Conservation (phyloP, 2,113 vertebrate genomes). For the Grallaria varia region DNA sequence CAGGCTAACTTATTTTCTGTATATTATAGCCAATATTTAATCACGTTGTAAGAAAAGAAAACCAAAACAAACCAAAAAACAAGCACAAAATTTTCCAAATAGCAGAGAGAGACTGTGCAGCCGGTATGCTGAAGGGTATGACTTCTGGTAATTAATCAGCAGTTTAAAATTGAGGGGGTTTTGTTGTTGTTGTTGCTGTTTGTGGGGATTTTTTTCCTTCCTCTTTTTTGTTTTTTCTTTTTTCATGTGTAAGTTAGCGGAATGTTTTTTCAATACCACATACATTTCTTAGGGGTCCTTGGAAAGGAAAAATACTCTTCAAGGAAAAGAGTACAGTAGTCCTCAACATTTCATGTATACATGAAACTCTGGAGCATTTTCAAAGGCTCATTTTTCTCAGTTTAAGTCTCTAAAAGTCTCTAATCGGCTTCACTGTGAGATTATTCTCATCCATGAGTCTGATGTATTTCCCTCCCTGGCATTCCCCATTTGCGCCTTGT, state of each 20-base stretch:
- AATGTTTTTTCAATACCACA: neutral
- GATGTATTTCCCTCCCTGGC: neutral
- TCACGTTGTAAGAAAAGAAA: neutral
- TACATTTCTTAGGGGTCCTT: neutral
- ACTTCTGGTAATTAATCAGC: neutral
- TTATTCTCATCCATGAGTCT: neutral
- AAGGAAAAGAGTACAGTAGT: neutral
- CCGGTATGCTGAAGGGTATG: neutral
- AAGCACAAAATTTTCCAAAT: neutral
- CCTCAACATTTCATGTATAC: neutral
- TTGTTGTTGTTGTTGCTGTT: neutral
- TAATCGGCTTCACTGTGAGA: neutral
- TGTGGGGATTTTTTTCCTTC: neutral
- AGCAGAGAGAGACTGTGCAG: neutral
- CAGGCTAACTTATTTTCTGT: neutral
- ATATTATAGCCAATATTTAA: neutral
- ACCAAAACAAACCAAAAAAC: neutral
- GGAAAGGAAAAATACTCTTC: neutral
- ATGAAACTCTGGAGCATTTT: neutral
- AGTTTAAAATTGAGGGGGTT: neutral
- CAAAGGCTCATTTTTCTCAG: neutral
- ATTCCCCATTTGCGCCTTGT: neutral
- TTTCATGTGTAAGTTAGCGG: neutral
- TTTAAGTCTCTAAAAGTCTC: neutral
- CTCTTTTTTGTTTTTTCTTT: neutral